Percentiles rank a stretch among this genome's conserved stretches.
phyloP scores from a whole-genome alignment of 2,113 vertebrate genomes.

The Gavia stellata region DNA sequence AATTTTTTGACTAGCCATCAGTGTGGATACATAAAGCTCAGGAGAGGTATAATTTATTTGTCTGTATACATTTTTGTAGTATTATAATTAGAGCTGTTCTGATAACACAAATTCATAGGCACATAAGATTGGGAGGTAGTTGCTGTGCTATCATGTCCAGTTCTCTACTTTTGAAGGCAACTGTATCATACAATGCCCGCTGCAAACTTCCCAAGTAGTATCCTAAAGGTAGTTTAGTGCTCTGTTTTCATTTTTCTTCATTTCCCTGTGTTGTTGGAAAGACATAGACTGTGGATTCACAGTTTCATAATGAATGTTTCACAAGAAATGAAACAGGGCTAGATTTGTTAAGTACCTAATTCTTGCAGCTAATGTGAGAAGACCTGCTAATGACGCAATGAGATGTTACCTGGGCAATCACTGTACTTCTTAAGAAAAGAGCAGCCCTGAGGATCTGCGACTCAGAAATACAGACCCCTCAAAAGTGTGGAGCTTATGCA shows the following conservation, averaged over 20 bases:
- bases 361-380: not conserved
- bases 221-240: not conserved
- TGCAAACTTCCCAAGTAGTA: not conserved
- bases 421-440: constrained; percentile 20
- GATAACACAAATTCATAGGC: not conserved
- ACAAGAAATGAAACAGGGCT: not conserved
- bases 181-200: not conserved
- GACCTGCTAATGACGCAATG: not conserved
- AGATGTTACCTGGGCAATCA: constrained; percentile 23
- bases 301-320: not conserved
- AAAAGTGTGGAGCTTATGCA: not conserved
- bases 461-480: not conserved
- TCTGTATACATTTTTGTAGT: not conserved
- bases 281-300: not conserved
- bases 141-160: not conserved
- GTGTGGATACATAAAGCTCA: not conserved
- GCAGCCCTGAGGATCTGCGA: constrained; percentile 12
- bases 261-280: not conserved
- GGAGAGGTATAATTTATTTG: not conserved
- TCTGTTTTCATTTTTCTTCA: not conserved
- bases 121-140: not conserved
- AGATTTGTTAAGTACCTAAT: not conserved
- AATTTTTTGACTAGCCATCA: not conserved
- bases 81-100: not conserved
- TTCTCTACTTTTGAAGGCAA: not conserved